Percentiles rank a stretch among this genome's conserved stretches.
Conservation (phyloP, 2,888 invertebrate species). For the Melieria crassipennis region DNA sequence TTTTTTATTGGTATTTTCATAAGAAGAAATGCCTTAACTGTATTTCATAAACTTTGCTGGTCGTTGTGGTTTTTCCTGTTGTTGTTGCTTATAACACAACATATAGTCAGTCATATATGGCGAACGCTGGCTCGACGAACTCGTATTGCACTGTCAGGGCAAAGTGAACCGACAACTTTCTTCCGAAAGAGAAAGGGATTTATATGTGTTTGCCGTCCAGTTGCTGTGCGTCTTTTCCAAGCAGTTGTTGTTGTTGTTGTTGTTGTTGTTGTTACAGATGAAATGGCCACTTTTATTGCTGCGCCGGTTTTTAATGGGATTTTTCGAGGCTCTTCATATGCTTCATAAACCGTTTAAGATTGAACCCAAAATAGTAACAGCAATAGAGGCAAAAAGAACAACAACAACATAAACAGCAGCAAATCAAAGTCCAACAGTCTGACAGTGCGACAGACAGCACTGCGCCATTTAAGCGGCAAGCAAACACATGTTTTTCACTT, state of each 20-base stretch:
- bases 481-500: background rate
- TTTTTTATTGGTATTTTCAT: too few relatives aligned
- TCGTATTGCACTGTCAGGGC: background rate
- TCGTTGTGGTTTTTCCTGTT: too few relatives aligned
- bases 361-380: too few relatives aligned
- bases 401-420: too few relatives aligned
- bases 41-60: too few relatives aligned
- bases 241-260: background rate
- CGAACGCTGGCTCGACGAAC: background rate
- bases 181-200: constrained; percentile 38
- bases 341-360: background rate
- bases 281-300: constrained; percentile 12
- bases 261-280: background rate
- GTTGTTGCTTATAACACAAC: too few relatives aligned
- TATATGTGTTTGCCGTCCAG: background rate
- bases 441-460: too few relatives aligned
- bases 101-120: too few relatives aligned
- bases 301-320: constrained; percentile 4
- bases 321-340: background rate
- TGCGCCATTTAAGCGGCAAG: background rate
- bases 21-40: too few relatives aligned
- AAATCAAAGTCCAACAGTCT: too few relatives aligned
- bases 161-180: constrained; percentile 32
- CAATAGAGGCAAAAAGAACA: too few relatives aligned
- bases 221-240: background rate